Evolutionary conservation across 2,113 vertebrate species (phyloP), one percentile per base, ranked within the genome.

Genomic region (Eclectus roratus): DNA sequence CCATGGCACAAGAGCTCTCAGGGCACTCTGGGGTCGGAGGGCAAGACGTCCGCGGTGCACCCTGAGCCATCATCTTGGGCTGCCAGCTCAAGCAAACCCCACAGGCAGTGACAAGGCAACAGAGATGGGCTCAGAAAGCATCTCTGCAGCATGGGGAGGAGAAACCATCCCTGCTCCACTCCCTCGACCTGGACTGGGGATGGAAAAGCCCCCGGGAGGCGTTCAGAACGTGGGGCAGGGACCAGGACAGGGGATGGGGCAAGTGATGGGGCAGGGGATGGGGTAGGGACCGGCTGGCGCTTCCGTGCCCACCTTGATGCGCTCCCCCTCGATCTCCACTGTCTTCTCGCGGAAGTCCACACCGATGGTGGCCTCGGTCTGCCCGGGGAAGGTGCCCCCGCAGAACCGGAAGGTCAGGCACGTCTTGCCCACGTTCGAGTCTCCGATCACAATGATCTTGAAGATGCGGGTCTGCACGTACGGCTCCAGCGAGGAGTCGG

Each of bases 301-400:
- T 3, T 25, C 72, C n/a, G 21, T 3, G 66, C 93, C 91, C 98
- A 99, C 99, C 99, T 99, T 99, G 96, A 99, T 99, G 68, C 98
- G 99, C 96, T 99, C 99, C 31, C 99, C 99, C 93, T 99, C 99
- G 80, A 99, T 99, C 97, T 99, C 99, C 98, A 99, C 99, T 44
- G 99, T 99, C 96, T 99, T 99, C 98, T 99, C 99, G 94, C 99
- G 98, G 98, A 99, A 99, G 91, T 99, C 99, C 96, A 99, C 99
- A 63, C 99, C 99, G 97, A 99, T 99, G 85, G 99, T 99, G 95
- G 99, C 99, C 96, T 99, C 99, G 53, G 99, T 99, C 95, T 98
- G 98, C 63, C 98, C 98, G 37, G 99, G 99, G 96, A 99, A 99
- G 97, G 98, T 98, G 9, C 99, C 99, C 9, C 99, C 99, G 74